A percentile compares a stretch with the other conserved stretches of the same genome.
These are phyloP conservation scores for Leptinotarsa haldemani DNA, from an alignment of 2,888 invertebrate species.

Conservation along the genomic window DNA sequence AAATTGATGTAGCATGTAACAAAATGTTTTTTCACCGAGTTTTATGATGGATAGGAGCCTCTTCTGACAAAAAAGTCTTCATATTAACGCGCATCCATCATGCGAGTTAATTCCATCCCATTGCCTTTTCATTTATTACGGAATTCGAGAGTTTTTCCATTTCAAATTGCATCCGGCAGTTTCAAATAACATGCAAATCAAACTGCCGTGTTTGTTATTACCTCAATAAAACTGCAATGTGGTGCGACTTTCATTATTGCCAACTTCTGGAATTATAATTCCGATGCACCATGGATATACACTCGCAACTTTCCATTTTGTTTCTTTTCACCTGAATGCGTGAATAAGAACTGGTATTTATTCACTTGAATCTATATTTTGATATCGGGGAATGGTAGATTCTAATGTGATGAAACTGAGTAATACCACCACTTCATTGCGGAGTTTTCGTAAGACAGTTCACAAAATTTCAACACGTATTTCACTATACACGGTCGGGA, in stretches of 20 bases:
- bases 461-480: too few relatives aligned
- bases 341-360: too few relatives aligned
- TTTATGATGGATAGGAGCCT: background rate
- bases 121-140: constrained; percentile 5
- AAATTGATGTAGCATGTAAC: background rate
- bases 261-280: background rate
- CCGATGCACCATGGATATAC: background rate
- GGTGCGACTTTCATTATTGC: background rate
- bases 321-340: too few relatives aligned
- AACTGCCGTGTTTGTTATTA: constrained; percentile 5
- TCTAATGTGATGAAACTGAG: too few relatives aligned
- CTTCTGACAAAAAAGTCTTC: background rate
- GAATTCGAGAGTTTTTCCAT: background rate
- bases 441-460: too few relatives aligned
- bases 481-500: too few relatives aligned
- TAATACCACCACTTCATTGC: too few relatives aligned
- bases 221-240: constrained; percentile 3
- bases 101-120: background rate
- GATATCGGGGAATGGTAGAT: too few relatives aligned
- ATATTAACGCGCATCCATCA: background rate
- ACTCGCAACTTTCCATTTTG: too few relatives aligned
- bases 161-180: constrained; percentile 12
- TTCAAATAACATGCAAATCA: constrained; percentile 16
- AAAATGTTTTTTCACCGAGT: background rate
- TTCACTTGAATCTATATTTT: too few relatives aligned